phyloP scores from a whole-genome alignment of 1,140 invertebrate species.

The Saccostrea echinata region DNA sequence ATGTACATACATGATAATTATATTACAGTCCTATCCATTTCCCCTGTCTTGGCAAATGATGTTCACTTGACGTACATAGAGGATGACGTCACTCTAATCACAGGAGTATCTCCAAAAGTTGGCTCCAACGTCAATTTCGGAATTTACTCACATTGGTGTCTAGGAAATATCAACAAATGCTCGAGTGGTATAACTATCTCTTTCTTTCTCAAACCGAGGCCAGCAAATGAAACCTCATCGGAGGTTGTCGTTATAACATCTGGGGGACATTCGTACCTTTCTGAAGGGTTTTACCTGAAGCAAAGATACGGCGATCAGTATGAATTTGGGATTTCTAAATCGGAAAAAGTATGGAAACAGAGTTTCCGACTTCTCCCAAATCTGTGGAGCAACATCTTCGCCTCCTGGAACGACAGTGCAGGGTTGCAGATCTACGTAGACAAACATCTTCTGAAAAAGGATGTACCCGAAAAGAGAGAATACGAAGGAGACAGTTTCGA shows the following conservation, averaged over 20 bases:
- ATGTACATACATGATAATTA: no score
- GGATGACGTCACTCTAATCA: slow-evolving; percentile 43
- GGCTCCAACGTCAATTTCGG: slow-evolving; percentile 63
- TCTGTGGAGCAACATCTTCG: slow-evolving; percentile 58
- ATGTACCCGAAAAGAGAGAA: not conserved
- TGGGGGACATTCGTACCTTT: slow-evolving; percentile 67
- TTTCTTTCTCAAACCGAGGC: slow-evolving; percentile 63
- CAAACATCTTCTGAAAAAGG: slow-evolving; percentile 48
- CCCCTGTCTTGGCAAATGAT: not conserved
- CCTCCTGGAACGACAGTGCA: slow-evolving; percentile 59
- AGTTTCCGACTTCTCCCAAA: slow-evolving; percentile 61
- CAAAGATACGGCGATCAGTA: slow-evolving; percentile 69
- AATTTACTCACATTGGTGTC: slow-evolving; percentile 68
- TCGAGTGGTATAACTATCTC: slow-evolving; percentile 65
- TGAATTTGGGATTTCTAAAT: slow-evolving; percentile 66
- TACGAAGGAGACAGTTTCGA: slow-evolving; percentile 45
- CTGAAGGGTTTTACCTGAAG: slow-evolving; percentile 70
- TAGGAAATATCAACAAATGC: slow-evolving; percentile 70
- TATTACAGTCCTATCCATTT: not conserved
- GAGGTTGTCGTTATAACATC: slow-evolving; percentile 64
- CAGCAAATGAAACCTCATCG: slow-evolving; percentile 5
- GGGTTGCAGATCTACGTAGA: slow-evolving; percentile 69
- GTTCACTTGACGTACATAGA: slow-evolving; percentile 58
- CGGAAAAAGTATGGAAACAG: slow-evolving; percentile 57
- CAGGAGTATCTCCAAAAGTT: slow-evolving; percentile 29